A percentile compares a stretch with the other conserved stretches of the same genome.
These are phyloP conservation scores for Minunthozetes semirufus DNA, from an alignment of 2,888 invertebrate genomes.

Conservation along the genomic window DNA sequence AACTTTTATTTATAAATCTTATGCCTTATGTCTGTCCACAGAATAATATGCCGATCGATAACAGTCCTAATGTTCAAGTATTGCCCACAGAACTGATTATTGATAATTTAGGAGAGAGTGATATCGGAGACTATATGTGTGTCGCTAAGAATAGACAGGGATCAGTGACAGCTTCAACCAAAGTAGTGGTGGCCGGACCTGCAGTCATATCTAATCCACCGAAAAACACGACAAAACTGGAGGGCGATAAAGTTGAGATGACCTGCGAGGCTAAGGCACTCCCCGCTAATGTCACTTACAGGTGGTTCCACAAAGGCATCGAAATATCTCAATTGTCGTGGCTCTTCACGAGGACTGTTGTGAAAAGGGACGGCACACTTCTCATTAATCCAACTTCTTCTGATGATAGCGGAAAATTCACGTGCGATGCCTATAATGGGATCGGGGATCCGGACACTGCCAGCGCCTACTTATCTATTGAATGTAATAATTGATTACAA, in stretches of 20 bases:
- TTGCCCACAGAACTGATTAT: slow-evolving; percentile 77
- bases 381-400: slow-evolving; percentile 88
- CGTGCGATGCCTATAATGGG: slow-evolving; percentile 92
- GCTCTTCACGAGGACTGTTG: slow-evolving; percentile 47
- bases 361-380: slow-evolving; percentile 77
- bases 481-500: slow-evolving; percentile 64
- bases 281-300: slow-evolving; percentile 88
- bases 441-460: slow-evolving; percentile 93
- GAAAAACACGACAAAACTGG: slow-evolving; percentile 84
- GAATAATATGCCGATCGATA: neutral
- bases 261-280: slow-evolving; percentile 86
- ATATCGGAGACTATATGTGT: slow-evolving; percentile 90
- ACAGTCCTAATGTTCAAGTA: neutral
- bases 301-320: slow-evolving; percentile 69
- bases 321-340: slow-evolving; percentile 56
- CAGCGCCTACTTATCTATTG: slow-evolving; percentile 89
- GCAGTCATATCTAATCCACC: slow-evolving; percentile 94
- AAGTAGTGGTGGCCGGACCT: slow-evolving; percentile 92
- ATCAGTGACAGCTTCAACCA: slow-evolving; percentile 89
- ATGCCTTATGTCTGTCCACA: slow-evolving; percentile 61
- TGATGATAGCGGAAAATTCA: slow-evolving; percentile 89
- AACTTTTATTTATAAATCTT: slow-evolving; percentile 56
- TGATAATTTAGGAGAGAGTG: slow-evolving; percentile 81
- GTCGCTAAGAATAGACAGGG: slow-evolving; percentile 93
- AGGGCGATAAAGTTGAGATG: slow-evolving; percentile 89